phyloP scores from a whole-genome alignment of 2,113 vertebrate genomes.

The Ariopsis seemanni region DNA sequence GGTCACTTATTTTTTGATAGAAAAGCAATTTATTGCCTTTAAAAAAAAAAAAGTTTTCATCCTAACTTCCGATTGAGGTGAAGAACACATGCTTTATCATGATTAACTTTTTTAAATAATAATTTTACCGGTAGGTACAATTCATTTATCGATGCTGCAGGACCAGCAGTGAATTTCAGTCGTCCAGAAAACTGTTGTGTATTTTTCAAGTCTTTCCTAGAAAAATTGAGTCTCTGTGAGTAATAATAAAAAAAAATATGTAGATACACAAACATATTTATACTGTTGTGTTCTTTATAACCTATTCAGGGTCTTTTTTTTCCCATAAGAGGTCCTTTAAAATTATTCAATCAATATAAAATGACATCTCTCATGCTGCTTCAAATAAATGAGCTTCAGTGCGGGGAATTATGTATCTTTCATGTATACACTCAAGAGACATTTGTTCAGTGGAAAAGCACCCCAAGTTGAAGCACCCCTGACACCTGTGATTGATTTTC shows the following conservation, averaged over 20 bases:
- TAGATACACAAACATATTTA: background rate
- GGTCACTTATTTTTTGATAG: conserved; percentile 54
- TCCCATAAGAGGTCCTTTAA: conserved; percentile 9
- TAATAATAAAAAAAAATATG: background rate
- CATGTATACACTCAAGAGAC: conserved; percentile 50
- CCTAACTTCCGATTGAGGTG: conserved; percentile 38
- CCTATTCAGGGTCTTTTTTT: conserved; percentile 12
- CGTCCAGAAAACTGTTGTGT: background rate
- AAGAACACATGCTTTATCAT: background rate
- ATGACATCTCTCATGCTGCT: conserved; percentile 47
- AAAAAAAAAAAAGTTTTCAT: conserved; percentile 10
- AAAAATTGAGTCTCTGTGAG: background rate
- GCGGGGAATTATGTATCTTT: conserved; percentile 53
- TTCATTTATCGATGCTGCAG: background rate
- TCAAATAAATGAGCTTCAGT: conserved; percentile 56
- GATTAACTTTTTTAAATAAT: conserved; percentile 20
- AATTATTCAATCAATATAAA: conserved; percentile 47
- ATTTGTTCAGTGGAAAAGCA: conserved; percentile 50
- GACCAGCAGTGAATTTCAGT: background rate
- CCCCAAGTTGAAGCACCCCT: conserved; percentile 46
- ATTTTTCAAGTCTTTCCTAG: background rate
- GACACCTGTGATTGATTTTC: conserved; percentile 61
- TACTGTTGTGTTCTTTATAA: conserved; percentile 16
- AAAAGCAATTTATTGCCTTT: conserved; percentile 45
- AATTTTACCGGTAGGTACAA: background rate